These are phyloP conservation scores for Ormyrus rosae DNA, from an alignment of 2,888 invertebrate species.

Conservation along the genomic window DNA sequence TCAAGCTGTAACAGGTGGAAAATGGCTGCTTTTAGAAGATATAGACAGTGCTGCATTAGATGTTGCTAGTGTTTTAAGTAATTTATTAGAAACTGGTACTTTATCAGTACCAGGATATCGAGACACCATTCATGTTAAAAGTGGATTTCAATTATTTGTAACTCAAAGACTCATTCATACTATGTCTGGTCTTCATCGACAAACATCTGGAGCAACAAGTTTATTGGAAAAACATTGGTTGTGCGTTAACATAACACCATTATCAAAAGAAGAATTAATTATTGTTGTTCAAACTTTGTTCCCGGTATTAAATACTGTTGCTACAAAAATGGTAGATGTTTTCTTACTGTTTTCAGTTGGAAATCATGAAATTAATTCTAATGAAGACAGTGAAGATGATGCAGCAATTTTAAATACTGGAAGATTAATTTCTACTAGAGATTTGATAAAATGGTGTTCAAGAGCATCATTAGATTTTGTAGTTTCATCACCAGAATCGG, in stretches of 20 bases:
- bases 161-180: slow-evolving; percentile 81
- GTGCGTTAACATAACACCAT: slow-evolving; percentile 87
- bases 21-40: slow-evolving; percentile 97
- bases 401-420: slow-evolving; percentile 75
- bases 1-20: slow-evolving; percentile 88
- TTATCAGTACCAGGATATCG: slow-evolving; percentile 93
- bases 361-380: slow-evolving; percentile 77
- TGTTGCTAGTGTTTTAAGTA: slow-evolving; percentile 91
- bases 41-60: slow-evolving; percentile 96
- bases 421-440: slow-evolving; percentile 87
- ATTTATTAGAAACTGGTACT: slow-evolving; percentile 88
- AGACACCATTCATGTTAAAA: slow-evolving; percentile 86
- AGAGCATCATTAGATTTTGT: slow-evolving; percentile 86
- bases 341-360: slow-evolving; percentile 88
- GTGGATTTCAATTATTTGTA: slow-evolving; percentile 94
- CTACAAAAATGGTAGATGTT: slow-evolving; percentile 87
- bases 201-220: slow-evolving; percentile 79
- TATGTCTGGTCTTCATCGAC: slow-evolving; percentile 62
- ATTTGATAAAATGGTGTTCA: slow-evolving; percentile 94
- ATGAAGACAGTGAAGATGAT: slow-evolving; percentile 74
- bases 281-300: slow-evolving; percentile 84
- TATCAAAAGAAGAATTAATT: slow-evolving; percentile 85
- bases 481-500: slow-evolving; percentile 83
- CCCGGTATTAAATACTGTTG: slow-evolving; percentile 84
- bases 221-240: slow-evolving; percentile 89